These are phyloP conservation scores for Parasteatoda lunata DNA, from an alignment of 2,888 invertebrate species.

Conservation along the genomic window DNA sequence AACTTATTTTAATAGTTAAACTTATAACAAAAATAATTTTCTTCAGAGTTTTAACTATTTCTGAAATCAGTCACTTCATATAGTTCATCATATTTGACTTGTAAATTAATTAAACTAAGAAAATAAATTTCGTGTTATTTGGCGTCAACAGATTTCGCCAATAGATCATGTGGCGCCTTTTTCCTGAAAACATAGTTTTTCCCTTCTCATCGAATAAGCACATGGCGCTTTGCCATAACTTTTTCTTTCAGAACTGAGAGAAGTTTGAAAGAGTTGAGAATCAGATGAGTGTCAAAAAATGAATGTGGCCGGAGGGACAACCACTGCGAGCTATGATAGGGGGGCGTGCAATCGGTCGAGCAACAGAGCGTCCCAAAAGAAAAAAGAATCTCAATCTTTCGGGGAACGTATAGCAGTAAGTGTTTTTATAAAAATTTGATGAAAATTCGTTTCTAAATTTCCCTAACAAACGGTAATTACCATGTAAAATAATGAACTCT, in stretches of 20 bases:
- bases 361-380: slow-evolving; percentile 2
- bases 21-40: too few relatives aligned
- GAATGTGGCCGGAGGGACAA: slow-evolving; percentile 61
- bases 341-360: slow-evolving; percentile 10
- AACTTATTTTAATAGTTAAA: too few relatives aligned
- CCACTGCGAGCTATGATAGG: slow-evolving; percentile 29
- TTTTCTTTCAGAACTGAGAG: neutral
- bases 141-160: neutral
- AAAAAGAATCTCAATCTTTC: slow-evolving; percentile 19
- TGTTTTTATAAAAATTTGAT: neutral
- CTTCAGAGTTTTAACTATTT: too few relatives aligned
- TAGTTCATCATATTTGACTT: too few relatives aligned
- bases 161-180: neutral
- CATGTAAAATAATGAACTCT: too few relatives aligned
- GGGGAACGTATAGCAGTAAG: slow-evolving; percentile 51
- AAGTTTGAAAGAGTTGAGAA: neutral
- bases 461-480: too few relatives aligned
- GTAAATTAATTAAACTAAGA: too few relatives aligned
- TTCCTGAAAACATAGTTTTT: neutral
- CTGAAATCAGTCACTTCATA: too few relatives aligned
- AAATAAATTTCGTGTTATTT: neutral
- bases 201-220: neutral
- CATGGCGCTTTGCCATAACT: neutral
- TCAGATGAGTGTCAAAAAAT: neutral
- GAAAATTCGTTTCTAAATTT: too few relatives aligned